Evolutionary conservation across 2,797 vertebrate species (phyloP), one percentile per base, ranked within the genome.

Genomic region (Xiphophorus birchmanni): DNA sequence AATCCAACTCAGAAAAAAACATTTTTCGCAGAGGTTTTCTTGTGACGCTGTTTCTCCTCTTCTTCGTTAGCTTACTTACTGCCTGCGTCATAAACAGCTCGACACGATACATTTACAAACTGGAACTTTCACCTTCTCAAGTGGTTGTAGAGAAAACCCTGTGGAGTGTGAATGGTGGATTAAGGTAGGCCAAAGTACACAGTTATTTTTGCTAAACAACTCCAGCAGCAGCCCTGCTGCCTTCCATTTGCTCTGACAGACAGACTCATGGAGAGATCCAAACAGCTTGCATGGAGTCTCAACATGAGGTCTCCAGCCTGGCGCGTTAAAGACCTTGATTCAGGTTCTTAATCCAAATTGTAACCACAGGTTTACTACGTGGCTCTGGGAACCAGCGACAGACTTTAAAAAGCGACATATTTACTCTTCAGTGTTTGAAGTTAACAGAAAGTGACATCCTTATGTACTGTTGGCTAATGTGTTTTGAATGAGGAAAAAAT

Each of bases 171-270:
- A 82, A 91, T 78, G 76, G 80, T 87, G 82, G 87, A 80, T 88
- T 87, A 78, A 80, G 85, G 26, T 47, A 85, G 90, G 91, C 94
- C 94, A 95, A 95, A 94, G 89, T 90, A 95, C 90, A 96, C 93
- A 94, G 87, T 94, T 94, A 88, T 94, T 92, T 91, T 93, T 90
- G 86, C 92, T 93, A 91, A 94, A 95, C 93, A 95, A 93, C 88
- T 91, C 74, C 80, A 93, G 87, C 76, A 79, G 94, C 90, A 87
- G 88, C 91, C 92, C n/a, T 72, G 69, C 89, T 90, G 92, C 79
- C 85, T 92, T 93, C 82, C 78, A 83, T 93, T 95, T 86, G 87
- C 74, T 86, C 85, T 94, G 92, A 95, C 92, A 92, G 93, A 88
- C 89, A 80, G 88, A 72, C 87, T 94, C 88, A 93, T 76, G 91